Percentiles rank a stretch among this genome's conserved stretches.
phyloP scores from a whole-genome alignment of 2,888 invertebrate genomes.

The Eulithis testata region DNA sequence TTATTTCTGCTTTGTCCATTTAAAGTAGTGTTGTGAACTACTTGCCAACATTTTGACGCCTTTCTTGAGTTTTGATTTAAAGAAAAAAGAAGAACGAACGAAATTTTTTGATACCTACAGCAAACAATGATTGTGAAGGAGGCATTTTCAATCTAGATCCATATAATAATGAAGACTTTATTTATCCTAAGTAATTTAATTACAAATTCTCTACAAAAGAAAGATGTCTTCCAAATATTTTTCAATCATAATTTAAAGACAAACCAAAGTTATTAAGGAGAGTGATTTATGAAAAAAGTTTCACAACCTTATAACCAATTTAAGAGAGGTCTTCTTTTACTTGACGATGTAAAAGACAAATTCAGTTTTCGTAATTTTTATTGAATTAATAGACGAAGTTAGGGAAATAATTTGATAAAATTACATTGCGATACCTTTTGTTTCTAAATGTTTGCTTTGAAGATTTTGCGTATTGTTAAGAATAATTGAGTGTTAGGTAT shows the following conservation, averaged over 20 bases:
- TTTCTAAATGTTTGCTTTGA: conserved; percentile 5
- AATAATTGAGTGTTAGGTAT: not conserved
- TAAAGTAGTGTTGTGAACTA: no score
- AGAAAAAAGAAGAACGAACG: no score
- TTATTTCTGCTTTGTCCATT: no score
- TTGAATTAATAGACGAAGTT: conserved; percentile 41
- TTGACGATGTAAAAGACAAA: conserved; percentile 55
- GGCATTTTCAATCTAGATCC: no score
- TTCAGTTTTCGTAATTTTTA: conserved; percentile 53
- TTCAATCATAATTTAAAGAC: conserved; percentile 57
- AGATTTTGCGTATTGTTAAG: not conserved
- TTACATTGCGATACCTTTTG: conserved; percentile 13
- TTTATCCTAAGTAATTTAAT: no score
- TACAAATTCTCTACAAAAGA: conserved; percentile 23
- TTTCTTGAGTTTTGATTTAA: no score
- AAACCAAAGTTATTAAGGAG: conserved; percentile 55
- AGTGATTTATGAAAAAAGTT: conserved; percentile 75
- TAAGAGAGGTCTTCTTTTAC: conserved; percentile 64
- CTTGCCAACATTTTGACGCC: no score
- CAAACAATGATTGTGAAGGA: no score
- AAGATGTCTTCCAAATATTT: conserved; percentile 54
- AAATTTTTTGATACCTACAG: no score
- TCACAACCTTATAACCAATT: conserved; percentile 66
- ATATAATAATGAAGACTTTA: no score
- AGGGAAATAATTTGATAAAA: conserved; percentile 23